phyloP scores from a whole-genome alignment of 2,888 invertebrate species.

The Candidula unifasciata region DNA sequence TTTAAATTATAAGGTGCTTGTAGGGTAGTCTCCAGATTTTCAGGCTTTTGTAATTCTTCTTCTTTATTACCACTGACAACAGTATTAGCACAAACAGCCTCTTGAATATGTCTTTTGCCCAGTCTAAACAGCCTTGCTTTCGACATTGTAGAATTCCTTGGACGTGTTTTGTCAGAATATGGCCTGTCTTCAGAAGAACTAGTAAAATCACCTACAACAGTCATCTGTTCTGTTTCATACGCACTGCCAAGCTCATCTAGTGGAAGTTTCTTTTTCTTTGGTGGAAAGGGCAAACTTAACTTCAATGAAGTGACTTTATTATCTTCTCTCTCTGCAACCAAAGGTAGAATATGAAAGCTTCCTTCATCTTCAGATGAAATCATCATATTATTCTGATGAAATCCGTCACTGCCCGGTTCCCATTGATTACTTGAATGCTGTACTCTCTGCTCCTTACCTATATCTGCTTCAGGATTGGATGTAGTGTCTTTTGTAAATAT shows the following conservation, averaged over 20 bases:
- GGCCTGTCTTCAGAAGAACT: not conserved
- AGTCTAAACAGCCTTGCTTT: conserved; percentile 9
- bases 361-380: not conserved
- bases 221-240: not conserved
- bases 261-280: conserved; percentile 11
- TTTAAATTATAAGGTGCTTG: not conserved
- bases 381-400: not conserved
- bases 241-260: not conserved
- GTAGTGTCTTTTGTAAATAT: not conserved
- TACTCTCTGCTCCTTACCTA: not conserved
- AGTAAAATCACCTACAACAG: not conserved
- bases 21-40: not conserved
- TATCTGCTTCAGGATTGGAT: not conserved
- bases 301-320: not conserved
- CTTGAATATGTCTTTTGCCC: not conserved
- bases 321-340: not conserved
- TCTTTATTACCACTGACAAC: not conserved
- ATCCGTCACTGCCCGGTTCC: not conserved
- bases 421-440: not conserved
- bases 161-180: not conserved
- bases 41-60: not conserved
- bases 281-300: not conserved
- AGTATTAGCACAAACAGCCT: not conserved
- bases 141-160: not conserved
- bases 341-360: not conserved